Base-by-base conservation (phyloP, 2,113 vertebrate genomes). In the Gnathonemus echidnorhynchus region DNA sequence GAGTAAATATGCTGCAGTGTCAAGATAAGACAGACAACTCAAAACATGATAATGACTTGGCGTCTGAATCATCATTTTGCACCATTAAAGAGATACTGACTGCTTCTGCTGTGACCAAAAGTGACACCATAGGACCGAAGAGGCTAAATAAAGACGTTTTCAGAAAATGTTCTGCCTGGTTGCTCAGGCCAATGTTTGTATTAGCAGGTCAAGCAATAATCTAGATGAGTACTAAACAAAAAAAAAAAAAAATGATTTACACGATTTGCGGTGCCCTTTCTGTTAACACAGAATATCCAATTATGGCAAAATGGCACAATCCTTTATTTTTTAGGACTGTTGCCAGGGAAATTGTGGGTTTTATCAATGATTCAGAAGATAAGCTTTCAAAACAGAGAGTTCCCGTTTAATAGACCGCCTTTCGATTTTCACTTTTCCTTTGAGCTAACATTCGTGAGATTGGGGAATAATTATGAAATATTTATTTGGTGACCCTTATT, bases 401-500 rank as follows among this genome's bases (percentile, higher is more conserved):
- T 91, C 77, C 89, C 90, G 90, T 91, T 91, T 91, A 84, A 91
- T 92, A 92, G 88, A 88, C 89, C 88, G 45, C 50, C 50, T 52
- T 88, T 86, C 89, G 86, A 17, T 92, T 91, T 89, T 91, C 89
- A 56, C 88, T 90, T 83, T 86, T 39, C 89, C 89, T 91, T 92
- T 90, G 91, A 91, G 92, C 88, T 91, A 85, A 92, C 91, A 91
- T 91, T 90, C 90, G 89, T 90, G 89, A 87, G 88, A 92, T 83
- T 56, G 58, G 27, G 27, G 86, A 90, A 31, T 53, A 56, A 49
- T 85, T 91, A 91, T 93, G 91, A 93, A 93, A 93, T 91, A 93
- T 93, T 93, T 90, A 92, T 93, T 49, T 45, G 53, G 86, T 88
- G 88, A 62, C 89, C 83, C 89, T 91, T 90, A 92, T 93, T 92